A percentile compares a stretch with the other conserved stretches of the same genome.
phyloP scores from a whole-genome alignment of 2,797 vertebrate species.

The Trichosurus vulpecula region DNA sequence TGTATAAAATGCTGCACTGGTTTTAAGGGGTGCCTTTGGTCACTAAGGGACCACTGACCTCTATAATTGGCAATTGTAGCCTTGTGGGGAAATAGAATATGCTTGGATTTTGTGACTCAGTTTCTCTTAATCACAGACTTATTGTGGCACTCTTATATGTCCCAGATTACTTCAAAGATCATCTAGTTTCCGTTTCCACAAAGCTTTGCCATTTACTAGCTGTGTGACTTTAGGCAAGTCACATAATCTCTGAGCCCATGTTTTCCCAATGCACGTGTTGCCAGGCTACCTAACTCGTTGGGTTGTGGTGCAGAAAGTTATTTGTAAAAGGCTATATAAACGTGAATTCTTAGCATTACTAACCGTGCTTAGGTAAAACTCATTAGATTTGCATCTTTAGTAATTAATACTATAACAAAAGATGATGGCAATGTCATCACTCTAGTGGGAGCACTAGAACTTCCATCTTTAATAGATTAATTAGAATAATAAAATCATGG shows the following conservation, averaged over 20 bases:
- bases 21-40: neutral
- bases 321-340: neutral
- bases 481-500: neutral
- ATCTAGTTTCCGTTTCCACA: neutral
- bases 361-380: neutral
- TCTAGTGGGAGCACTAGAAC: neutral
- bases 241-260: neutral
- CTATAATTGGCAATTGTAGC: neutral
- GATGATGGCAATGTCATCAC: neutral
- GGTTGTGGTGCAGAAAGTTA: neutral
- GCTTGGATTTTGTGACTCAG: neutral
- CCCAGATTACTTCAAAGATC: neutral
- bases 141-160: neutral
- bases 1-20: neutral
- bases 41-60: neutral
- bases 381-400: neutral
- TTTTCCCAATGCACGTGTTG: neutral
- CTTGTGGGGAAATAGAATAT: neutral
- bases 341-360: neutral
- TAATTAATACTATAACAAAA: neutral
- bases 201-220: neutral
- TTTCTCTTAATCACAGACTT: neutral
- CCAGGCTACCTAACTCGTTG: neutral
- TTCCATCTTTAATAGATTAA: constrained; percentile 20
- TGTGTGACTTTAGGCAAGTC: neutral